These are phyloP conservation scores for Drosophila lutescens DNA, from an alignment of 2,888 invertebrate species.

Conservation along the genomic window DNA sequence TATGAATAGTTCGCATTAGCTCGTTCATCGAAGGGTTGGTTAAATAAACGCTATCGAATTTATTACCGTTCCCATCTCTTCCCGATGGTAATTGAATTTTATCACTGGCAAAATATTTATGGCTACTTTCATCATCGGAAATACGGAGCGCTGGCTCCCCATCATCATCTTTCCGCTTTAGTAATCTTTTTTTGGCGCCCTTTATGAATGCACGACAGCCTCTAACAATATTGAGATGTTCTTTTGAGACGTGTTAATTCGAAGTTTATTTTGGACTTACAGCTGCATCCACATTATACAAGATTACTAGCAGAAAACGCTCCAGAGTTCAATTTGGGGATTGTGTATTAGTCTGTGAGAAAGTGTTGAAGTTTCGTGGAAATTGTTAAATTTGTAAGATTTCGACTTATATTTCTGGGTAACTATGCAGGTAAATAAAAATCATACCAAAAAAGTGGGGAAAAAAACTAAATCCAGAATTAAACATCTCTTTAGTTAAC, in stretches of 20 bases:
- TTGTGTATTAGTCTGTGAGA: background rate
- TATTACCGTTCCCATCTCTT: background rate
- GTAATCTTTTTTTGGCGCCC: background rate
- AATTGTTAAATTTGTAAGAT: background rate
- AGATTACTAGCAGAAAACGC: background rate
- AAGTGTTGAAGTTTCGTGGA: background rate
- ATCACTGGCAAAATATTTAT: background rate
- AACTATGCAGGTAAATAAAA: background rate
- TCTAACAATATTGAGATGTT: background rate
- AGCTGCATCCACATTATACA: constrained; percentile 15
- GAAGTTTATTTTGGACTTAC: background rate
- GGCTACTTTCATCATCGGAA: background rate
- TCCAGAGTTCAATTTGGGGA: background rate
- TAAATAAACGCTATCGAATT: constrained; percentile 4
- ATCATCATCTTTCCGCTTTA: background rate
- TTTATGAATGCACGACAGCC: constrained; percentile 13
- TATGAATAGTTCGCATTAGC: constrained; percentile 9
- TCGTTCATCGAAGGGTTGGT: constrained; percentile 39
- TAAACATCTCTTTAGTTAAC: no score
- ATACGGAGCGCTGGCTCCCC: background rate
- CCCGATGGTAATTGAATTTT: background rate
- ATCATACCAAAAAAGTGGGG: background rate
- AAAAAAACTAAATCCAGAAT: no score
- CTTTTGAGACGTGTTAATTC: background rate
- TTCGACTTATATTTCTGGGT: background rate